Evolutionary conservation across 2,113 vertebrate species (phyloP), one percentile per base, ranked within the genome.

Genomic region (Semnornis frantzii): DNA sequence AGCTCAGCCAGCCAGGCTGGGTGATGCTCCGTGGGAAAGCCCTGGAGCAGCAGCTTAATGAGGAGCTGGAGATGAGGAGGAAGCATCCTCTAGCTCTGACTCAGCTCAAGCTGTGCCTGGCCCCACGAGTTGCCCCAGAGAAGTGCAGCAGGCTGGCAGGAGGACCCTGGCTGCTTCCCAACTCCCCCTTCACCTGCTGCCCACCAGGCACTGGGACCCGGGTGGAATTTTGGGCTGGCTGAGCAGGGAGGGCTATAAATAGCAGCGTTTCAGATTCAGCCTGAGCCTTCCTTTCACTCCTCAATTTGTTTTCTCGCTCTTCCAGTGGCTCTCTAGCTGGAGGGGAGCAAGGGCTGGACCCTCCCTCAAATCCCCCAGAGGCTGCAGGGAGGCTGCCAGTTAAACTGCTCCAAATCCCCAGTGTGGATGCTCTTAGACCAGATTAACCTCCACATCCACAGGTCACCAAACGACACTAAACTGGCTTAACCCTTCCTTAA

Each of bases 1-100:
- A 44, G 44, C 66, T 73, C 93, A n/a, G 25, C 57, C n/a, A 6
- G 28, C 65, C 5, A 0, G 31, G 55, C 85, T 17, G 85, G 69
- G 65, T 65, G 70, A 88, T 60, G 44, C 62, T 63, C 70, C 70
- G 60, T 95, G 96, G 60, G 96, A 97, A 97, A 92, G 87, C 94
- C 95, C 94, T 54, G 89, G 55, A 90, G 96, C 94, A 11, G 77
- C 19, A 1, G 48, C 17, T 34, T 89, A 77, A 93, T n/a, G 92
- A 92, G 85, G 62, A 94, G 72, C 75, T 3, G 42, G 12, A 57
- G 66, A 39, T 60, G 79, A 86, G 91, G 50, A 75, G 60, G 88
- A 8, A 70, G 78, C 85, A 72, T 87, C 93, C 89, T 90, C 77
- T 3, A 39, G 70, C 63, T 68, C 76, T 96, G 96, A 94, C 63